These are phyloP conservation scores for Drosophila lacteicornis DNA, from an alignment of 1,140 invertebrate genomes.

Conservation along the genomic window DNA sequence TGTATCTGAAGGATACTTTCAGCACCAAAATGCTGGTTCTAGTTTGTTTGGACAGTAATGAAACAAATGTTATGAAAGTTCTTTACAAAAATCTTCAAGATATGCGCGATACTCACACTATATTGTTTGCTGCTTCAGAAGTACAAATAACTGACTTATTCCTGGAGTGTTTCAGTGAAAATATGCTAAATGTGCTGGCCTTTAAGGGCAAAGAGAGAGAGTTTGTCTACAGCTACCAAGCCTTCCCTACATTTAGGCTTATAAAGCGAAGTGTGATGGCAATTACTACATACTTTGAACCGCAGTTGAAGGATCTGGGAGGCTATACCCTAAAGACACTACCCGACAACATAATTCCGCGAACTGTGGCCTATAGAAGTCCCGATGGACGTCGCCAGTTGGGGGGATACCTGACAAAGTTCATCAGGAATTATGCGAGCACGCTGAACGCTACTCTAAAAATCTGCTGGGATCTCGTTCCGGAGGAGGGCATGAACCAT, in stretches of 20 bases:
- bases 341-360: slow-evolving; percentile 54
- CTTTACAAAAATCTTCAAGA: slow-evolving; percentile 40
- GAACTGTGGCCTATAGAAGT: slow-evolving; percentile 38
- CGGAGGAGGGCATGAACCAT: neutral
- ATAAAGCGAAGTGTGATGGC: slow-evolving; percentile 7
- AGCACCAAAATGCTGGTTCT: slow-evolving; percentile 35
- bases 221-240: slow-evolving; percentile 51
- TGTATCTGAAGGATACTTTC: slow-evolving; percentile 18
- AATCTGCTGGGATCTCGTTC: slow-evolving; percentile 28
- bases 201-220: neutral
- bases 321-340: slow-evolving; percentile 33
- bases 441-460: slow-evolving; percentile 46
- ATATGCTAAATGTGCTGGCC: slow-evolving; percentile 65
- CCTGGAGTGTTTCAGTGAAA: slow-evolving; percentile 11
- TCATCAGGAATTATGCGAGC: slow-evolving; percentile 43
- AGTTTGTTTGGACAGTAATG: slow-evolving; percentile 26
- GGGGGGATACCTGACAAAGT: slow-evolving; percentile 38
- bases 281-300: slow-evolving; percentile 34
- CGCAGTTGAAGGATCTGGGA: slow-evolving; percentile 41
- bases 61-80: neutral
- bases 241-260: slow-evolving; percentile 44
- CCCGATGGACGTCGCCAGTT: slow-evolving; percentile 27
- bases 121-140: slow-evolving; percentile 16
- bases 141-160: slow-evolving; percentile 21
- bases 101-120: slow-evolving; percentile 45